phyloP scores from a whole-genome alignment of 2,888 invertebrate genomes.

The Eupithecia centaureata region DNA sequence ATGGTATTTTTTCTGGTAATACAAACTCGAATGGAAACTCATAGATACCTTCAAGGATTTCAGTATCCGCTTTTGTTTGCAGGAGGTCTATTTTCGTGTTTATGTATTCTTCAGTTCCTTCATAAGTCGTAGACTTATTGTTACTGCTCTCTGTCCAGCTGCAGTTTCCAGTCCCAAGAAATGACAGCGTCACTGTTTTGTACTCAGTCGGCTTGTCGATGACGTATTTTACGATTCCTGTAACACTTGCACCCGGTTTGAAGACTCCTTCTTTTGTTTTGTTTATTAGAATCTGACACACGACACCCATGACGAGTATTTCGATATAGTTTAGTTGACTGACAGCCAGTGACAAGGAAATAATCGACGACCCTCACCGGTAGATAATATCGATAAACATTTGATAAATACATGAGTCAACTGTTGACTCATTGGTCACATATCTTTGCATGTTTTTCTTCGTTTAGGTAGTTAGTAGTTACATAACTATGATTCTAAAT shows the following conservation, averaged over 20 bases:
- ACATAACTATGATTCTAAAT: too few species aligned
- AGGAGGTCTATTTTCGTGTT: not conserved
- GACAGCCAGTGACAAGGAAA: too few species aligned
- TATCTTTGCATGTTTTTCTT: too few species aligned
- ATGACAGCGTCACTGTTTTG: slow-evolving; percentile 38
- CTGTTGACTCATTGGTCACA: too few species aligned
- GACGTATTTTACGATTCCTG: slow-evolving; percentile 44
- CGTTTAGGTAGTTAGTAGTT: too few species aligned
- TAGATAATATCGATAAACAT: too few species aligned
- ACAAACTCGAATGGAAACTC: slow-evolving; percentile 39
- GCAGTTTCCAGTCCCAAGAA: slow-evolving; percentile 40
- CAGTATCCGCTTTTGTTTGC: slow-evolving; percentile 8
- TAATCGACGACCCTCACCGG: too few species aligned
- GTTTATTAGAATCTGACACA: slow-evolving; percentile 46
- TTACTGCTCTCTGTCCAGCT: slow-evolving; percentile 4
- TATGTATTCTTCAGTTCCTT: slow-evolving; percentile 29
- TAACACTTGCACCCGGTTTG: slow-evolving; percentile 42
- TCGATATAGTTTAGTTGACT: not conserved
- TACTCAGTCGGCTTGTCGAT: slow-evolving; percentile 43
- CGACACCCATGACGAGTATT: slow-evolving; percentile 29
- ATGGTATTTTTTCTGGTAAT: slow-evolving; percentile 36
- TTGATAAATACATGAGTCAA: too few species aligned
- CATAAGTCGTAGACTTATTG: slow-evolving; percentile 16
- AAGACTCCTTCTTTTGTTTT: slow-evolving; percentile 37
- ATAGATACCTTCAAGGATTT: slow-evolving; percentile 26